A percentile compares a stretch with the other conserved stretches of the same genome.
phyloP scores from a whole-genome alignment of 2,113 vertebrate genomes.

The Lanius collurio region DNA sequence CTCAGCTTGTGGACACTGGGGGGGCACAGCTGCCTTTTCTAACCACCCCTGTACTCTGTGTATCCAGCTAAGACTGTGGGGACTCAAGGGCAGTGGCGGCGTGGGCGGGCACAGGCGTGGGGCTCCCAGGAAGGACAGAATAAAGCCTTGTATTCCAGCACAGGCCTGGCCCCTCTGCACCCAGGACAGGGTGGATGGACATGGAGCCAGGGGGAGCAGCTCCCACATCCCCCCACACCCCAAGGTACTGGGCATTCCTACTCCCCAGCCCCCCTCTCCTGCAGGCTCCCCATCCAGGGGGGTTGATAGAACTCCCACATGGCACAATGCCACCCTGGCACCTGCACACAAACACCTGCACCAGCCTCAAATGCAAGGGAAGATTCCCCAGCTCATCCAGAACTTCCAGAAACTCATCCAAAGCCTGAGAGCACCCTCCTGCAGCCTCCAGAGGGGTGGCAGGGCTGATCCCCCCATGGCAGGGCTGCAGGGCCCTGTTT shows the following conservation, averaged over 20 bases:
- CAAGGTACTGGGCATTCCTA: neutral
- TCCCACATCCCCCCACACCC: too few species aligned
- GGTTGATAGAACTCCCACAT: too few species aligned
- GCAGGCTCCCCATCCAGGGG: neutral
- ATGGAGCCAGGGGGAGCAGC: neutral
- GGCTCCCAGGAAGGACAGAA: neutral
- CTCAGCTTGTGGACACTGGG: accelerated
- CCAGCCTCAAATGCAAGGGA: neutral
- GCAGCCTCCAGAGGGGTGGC: neutral
- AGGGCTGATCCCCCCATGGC: neutral
- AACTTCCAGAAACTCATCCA: neutral
- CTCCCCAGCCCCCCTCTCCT: neutral
- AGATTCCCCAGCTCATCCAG: neutral
- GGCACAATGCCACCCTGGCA: accelerated
- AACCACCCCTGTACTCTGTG: neutral
- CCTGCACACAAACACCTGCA: neutral
- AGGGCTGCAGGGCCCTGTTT: neutral
- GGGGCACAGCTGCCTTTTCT: neutral
- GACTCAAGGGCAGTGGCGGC: neutral
- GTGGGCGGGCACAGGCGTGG: neutral
- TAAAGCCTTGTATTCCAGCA: conserved; percentile 1
- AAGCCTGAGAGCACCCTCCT: too few species aligned
- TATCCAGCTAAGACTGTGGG: neutral
- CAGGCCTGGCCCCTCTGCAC: neutral
- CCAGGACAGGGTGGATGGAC: neutral